Conservation (phyloP, 2,797 vertebrate genomes). For the Falco rusticolus region DNA sequence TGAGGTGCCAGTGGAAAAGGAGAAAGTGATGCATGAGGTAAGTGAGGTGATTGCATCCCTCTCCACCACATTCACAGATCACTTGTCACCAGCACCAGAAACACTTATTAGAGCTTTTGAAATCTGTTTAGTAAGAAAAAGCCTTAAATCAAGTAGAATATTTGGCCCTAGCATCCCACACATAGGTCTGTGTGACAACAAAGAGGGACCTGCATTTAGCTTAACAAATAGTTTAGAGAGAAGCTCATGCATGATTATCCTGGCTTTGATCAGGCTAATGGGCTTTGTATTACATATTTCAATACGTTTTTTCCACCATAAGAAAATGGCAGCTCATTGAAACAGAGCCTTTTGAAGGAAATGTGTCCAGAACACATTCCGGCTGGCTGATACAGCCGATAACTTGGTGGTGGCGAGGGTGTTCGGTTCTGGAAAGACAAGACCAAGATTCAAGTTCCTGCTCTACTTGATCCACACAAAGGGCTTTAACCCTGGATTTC, state of each 20-base stretch:
- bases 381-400: neutral
- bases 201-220: neutral
- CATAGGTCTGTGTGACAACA: neutral
- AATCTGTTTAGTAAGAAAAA: neutral
- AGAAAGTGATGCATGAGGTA: conserved; percentile 83
- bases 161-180: neutral
- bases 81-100: neutral
- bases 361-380: neutral
- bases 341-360: neutral
- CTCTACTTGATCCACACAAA: neutral
- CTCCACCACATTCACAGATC: neutral
- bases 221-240: neutral
- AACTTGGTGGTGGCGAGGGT: neutral
- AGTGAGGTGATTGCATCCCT: conserved; percentile 10
- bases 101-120: neutral
- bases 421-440: neutral
- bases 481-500: neutral
- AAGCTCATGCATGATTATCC: neutral
- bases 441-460: neutral
- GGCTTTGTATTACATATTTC: neutral
- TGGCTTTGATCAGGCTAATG: neutral
- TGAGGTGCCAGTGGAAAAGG: conserved; percentile 85
- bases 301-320: neutral
- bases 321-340: neutral
- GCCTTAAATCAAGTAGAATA: neutral